phyloP scores from a whole-genome alignment of 53 echinoderm and acorn worm genomes.

The Holothuria leucospilota region DNA sequence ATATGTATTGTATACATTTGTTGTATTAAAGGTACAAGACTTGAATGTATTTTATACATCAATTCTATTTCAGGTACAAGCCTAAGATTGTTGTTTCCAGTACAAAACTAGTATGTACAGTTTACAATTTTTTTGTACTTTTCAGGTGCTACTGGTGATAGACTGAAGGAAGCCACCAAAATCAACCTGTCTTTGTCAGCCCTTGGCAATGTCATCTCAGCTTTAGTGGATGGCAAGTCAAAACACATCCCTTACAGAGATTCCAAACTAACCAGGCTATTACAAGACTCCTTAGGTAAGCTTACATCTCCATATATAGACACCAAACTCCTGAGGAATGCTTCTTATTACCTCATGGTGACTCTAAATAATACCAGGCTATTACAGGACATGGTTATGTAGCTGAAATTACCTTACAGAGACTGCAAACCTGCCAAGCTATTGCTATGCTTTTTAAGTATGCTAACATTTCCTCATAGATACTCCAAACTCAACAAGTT shows the following conservation, averaged over 20 bases:
- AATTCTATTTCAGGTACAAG: too few species aligned
- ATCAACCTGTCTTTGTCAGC: constrained; percentile 98
- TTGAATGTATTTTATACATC: too few species aligned
- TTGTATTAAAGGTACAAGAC: too few species aligned
- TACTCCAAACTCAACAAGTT: neutral
- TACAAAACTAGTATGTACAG: too few species aligned
- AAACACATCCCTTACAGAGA: constrained; percentile 99
- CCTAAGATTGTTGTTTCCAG: neutral
- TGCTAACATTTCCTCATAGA: neutral
- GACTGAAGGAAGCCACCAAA: constrained; percentile 96
- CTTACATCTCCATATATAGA: neutral
- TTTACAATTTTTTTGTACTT: too few species aligned
- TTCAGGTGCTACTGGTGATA: constrained; percentile 92
- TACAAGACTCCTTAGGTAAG: constrained; percentile 97
- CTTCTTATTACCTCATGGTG: neutral
- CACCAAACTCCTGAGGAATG: too few species aligned
- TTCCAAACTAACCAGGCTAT: constrained; percentile 90
- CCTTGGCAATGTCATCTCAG: constrained; percentile 95
- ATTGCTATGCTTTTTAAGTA: constrained; percentile 87
- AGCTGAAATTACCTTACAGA: constrained; percentile 83
- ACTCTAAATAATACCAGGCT: too few species aligned
- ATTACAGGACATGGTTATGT: neutral
- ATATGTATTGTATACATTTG: neutral
- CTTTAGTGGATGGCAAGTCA: constrained; percentile 94
- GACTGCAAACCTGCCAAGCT: constrained; percentile 88